Conservation (phyloP, 1,140 invertebrate species). For the Stratiolaelaps scimitus region DNA sequence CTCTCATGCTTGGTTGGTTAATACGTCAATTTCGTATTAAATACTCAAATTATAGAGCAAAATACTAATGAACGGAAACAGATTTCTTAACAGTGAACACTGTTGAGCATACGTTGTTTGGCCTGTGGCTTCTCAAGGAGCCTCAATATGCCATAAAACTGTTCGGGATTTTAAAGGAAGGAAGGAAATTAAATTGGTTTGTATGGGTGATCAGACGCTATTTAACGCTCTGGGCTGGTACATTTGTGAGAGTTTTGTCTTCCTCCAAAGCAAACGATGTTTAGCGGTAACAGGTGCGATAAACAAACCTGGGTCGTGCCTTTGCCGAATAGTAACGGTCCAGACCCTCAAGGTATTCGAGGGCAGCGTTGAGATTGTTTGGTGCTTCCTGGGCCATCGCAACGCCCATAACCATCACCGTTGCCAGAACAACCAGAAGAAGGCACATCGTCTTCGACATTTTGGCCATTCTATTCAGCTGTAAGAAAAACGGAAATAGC, state of each 20-base stretch:
- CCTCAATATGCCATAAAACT: not conserved
- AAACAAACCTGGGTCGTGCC: constrained; percentile 24
- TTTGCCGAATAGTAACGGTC: constrained; percentile 24
- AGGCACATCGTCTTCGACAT: constrained; percentile 5
- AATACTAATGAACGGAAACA: too few species aligned
- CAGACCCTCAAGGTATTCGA: constrained; percentile 11
- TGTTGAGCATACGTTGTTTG: not conserved
- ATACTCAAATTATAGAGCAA: too few species aligned
- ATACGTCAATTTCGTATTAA: too few species aligned
- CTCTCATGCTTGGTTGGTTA: too few species aligned
- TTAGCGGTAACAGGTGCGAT: not conserved
- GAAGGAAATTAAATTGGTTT: not conserved
- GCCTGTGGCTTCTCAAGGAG: not conserved
- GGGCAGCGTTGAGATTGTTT: not conserved
- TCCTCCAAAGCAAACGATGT: not conserved
- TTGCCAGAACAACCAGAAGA: constrained; percentile 11
- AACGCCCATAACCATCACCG: constrained; percentile 9
- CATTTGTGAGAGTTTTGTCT: not conserved
- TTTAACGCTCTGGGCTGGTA: not conserved
- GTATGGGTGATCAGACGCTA: not conserved
- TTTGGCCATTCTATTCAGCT: not conserved
- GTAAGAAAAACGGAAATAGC: not conserved
- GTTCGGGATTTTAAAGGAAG: not conserved
- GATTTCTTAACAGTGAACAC: too few species aligned
- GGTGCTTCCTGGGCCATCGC: not conserved